Evolutionary conservation across 2,113 vertebrate species (phyloP).

Genomic region (Albula goreensis): DNA sequence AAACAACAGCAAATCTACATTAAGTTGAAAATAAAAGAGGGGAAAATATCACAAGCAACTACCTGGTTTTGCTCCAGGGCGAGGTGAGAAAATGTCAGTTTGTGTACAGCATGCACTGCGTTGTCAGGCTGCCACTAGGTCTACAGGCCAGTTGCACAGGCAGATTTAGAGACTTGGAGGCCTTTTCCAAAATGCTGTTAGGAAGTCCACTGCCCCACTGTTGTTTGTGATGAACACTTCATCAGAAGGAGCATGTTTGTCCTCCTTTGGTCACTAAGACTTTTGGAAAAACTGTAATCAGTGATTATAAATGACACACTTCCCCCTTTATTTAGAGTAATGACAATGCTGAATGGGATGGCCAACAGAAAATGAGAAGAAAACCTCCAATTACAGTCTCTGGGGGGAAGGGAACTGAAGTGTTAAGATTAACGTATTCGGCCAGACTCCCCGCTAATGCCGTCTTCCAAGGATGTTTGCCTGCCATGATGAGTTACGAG

Average conservation of each 20-base stretch:
- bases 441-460: background rate
- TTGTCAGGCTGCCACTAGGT: background rate
- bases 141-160: no score
- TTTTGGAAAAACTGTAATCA: background rate
- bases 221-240: no score
- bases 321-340: slow-evolving; percentile 50
- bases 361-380: slow-evolving; percentile 39
- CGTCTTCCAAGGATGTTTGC: background rate
- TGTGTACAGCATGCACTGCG: background rate
- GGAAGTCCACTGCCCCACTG: no score
- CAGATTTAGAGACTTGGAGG: no score
- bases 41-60: background rate
- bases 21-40: background rate
- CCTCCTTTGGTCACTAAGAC: background rate
- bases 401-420: slow-evolving; percentile 23
- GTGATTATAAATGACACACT: background rate
- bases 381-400: slow-evolving; percentile 43
- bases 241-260: no score
- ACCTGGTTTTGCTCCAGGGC: no score
- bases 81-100: background rate
- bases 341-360: slow-evolving; percentile 34
- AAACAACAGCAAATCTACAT: background rate
- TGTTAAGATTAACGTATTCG: slow-evolving; percentile 34
- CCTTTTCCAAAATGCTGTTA: no score
- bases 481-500: background rate